Percentiles rank a stretch among this genome's conserved stretches.
Evolutionary conservation across 2,113 vertebrate genomes (phyloP).

Genomic region (Muntiacus reevesi): DNA sequence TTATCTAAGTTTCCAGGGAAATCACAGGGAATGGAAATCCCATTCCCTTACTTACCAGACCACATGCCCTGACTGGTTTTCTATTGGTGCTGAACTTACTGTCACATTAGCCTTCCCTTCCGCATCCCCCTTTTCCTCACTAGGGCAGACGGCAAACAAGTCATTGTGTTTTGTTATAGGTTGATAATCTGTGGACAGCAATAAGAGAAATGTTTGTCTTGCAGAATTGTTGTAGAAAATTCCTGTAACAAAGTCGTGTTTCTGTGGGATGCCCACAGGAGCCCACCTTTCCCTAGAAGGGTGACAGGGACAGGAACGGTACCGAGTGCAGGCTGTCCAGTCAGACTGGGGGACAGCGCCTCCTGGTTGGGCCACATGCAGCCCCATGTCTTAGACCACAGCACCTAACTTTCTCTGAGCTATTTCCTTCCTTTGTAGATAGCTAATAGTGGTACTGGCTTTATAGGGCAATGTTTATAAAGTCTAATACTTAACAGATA

Average conservation of each 20-base stretch:
- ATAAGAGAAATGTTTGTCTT: background rate
- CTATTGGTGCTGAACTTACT: background rate
- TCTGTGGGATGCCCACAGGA: background rate
- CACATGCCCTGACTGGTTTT: background rate
- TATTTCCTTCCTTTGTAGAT: background rate
- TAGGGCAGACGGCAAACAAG: background rate
- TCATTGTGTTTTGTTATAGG: background rate
- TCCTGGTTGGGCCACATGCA: background rate
- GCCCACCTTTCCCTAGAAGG: background rate
- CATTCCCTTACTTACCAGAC: background rate
- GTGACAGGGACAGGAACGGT: background rate
- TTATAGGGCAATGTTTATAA: background rate
- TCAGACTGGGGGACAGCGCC: accelerated
- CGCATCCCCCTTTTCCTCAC: background rate
- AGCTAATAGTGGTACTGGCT: background rate
- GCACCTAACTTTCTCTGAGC: background rate
- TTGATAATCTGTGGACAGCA: background rate
- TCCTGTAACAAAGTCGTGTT: background rate
- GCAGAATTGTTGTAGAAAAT: background rate
- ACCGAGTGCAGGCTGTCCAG: too few species aligned
- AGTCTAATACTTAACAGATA: background rate
- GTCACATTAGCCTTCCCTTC: background rate
- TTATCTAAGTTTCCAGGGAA: background rate
- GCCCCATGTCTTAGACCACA: background rate
- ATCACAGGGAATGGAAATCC: background rate